Percentiles rank a stretch among this genome's conserved stretches.
These are phyloP conservation scores for Semotilus atromaculatus DNA, from an alignment of 2,797 vertebrate genomes.

Conservation along the genomic window DNA sequence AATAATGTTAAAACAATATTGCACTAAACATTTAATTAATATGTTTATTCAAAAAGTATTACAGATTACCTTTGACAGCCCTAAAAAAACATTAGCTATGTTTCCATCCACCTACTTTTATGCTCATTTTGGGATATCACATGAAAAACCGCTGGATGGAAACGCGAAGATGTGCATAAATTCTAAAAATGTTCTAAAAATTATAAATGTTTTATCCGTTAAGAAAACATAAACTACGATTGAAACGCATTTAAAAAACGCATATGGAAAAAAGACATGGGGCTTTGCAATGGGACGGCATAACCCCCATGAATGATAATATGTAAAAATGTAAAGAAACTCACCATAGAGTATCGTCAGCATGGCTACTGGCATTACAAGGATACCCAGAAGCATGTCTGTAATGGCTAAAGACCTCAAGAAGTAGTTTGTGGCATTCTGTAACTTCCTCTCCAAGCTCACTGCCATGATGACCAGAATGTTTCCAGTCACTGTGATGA, in stretches of 20 bases:
- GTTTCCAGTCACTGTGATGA: conserved; percentile 93
- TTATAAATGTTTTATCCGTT: no score
- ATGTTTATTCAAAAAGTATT: neutral
- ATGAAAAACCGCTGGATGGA: no score
- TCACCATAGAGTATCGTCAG: conserved; percentile 96
- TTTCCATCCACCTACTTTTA: no score
- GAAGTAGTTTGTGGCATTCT: conserved; percentile 98
- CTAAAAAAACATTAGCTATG: neutral
- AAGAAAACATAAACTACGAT: no score
- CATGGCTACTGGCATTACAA: conserved; percentile 98
- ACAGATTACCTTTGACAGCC: neutral
- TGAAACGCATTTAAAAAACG: no score
- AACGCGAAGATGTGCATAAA: no score
- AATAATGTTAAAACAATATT: neutral
- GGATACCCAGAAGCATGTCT: conserved; percentile 94
- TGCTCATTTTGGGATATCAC: no score
- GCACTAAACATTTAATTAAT: neutral
- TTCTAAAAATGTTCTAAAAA: no score
- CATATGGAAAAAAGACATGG: no score
- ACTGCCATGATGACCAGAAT: conserved; percentile 97
- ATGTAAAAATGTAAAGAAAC: conserved; percentile 57
- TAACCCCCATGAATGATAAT: neutral
- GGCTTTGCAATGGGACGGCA: no score
- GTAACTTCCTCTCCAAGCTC: conserved; percentile 95
- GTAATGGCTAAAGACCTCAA: conserved; percentile 96